Evolutionary conservation across 2,113 vertebrate genomes (phyloP), one percentile per base, ranked within the genome.

Genomic region (Diglossa brunneiventris): DNA sequence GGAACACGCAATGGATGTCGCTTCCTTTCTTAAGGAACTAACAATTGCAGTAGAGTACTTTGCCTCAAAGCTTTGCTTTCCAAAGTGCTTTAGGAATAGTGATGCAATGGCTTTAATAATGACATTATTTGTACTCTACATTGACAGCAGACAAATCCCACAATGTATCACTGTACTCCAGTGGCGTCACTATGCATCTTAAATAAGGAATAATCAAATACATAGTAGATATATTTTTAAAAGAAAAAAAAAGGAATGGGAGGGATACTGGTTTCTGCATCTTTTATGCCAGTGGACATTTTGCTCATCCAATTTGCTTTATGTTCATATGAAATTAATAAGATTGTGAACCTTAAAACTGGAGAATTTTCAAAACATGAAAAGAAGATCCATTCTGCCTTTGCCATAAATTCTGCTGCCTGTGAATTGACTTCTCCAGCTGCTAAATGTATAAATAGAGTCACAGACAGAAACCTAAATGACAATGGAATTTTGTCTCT

Each of bases 181-280:
- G 97, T 97, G 97, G 97, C 97, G 97, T 97, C 97, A 98, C 97
- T 81, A 46, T 94, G 81, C 72, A n/a, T 89, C 50, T 92, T 84
- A 77, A 90, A 79, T 64, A 79, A 80, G 68, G 52, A 89, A 64
- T 50, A 69, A 53, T 16, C 80, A 62, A 77, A 78, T 68, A 30
- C 14, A 3, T 18, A 55, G 14, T 27, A 15, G 15, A 44, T 61
- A 17, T 6, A 55, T 41, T 41, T 52, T 39, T 8, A 11, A 83
- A 76, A 22, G 14, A 13, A 66, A 68, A 19, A 61, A 56, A 76
- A 59, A 46, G 5, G 31, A 44, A 58, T 46, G 41, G 19, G 24
- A 58, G 28, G 35, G 5, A 50, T 52, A 50, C 15, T 74, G 18
- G 7, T 52, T 81, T 92, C 55, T 89, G 20, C 30, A 72, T 58